Evolutionary conservation across 2,113 vertebrate genomes (phyloP), one percentile per base, ranked within the genome.

Genomic region (Sylvia atricapilla): DNA sequence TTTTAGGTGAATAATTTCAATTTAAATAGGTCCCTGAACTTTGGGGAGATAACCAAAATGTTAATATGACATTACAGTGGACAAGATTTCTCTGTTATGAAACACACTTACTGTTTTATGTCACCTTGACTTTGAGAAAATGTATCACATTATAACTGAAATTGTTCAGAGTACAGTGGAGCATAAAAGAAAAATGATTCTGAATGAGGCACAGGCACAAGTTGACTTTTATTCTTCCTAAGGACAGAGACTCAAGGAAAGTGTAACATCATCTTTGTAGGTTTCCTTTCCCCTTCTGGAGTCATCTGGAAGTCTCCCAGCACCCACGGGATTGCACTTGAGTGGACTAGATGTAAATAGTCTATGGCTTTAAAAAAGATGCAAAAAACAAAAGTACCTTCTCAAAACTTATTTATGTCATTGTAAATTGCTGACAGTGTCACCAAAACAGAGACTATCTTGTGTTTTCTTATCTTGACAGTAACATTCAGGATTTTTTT

Each of bases 91-190:
- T 97, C 86, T 96, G 72, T 97, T 97, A 91, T 80, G 73, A 94
- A 96, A 92, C 50, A 94, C 92, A 58, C 30, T 91, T 91, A 88
- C 87, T 94, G 92, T 84, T 93, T 94, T 93, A 92, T 96, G 95
- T 97, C 95, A 96, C 96, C 94, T 97, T 97, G 96, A 97, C 96
- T 96, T 94, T 89, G 89, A 87, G 84, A 82, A 93, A 97, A 95
- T 94, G 66, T 84, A 84, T 94, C 94, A 93, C 78, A 84, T 76
- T 96, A 95, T 93, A 94, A 91, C 93, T 91, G 76, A 97, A 97
- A 95, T 91, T 90, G 94, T 63, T 94, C 77, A 27, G 85, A 91
- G 49, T 88, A 97, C 76, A 94, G 46, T 89, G 89, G 81, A 96
- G 90, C 91, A 95, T 96, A 90, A 96, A 85, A 96, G 95, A 97